Evolutionary conservation across 2,113 vertebrate species (phyloP), one percentile per base, ranked within the genome.

Genomic region (Nestor notabilis): DNA sequence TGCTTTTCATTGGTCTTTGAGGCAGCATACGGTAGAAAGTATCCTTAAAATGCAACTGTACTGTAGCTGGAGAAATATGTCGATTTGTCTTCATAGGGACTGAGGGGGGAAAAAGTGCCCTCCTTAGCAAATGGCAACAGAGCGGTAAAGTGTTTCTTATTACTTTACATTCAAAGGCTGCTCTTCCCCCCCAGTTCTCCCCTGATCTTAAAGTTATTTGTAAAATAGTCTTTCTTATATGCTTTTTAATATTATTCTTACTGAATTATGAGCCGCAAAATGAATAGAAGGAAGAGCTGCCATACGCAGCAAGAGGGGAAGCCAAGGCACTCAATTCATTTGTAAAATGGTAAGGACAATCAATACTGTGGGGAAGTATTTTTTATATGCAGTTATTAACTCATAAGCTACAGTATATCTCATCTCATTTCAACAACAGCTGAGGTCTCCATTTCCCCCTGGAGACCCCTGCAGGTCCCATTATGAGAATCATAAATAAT

Each of bases 381-480:
- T 99, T 99, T 98, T 98, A 98, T 99, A 99, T 99, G 98, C 98
- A 98, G 99, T 99, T 99, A 99, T 99, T 99, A 99, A 99, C 99
- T 99, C 99, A 99, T 99, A 99, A 99, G 98, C 99, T 99, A 99
- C 99, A 99, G 99, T 99, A 99, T 98, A 99, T 98, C 98, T 99
- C 99, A 99, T 99, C 99, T 99, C 98, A 99, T 99, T 99, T 98
- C 98, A 98, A 98, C 99, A 98, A 97, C 98, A 99, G 99, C 98
- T 99, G 98, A 99, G 98, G 98, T 98, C 98, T 98, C 97, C 97
- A 97, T 97, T 98, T 97, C 74, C 97, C 98, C 97, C 95, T 90
- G 41, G 97, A 97, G 96, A 98, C 96, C 95, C 98, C 98, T 98
- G 97, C 98, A 98, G 98, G 98, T 98, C 98, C 98, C 98, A 98